Evolutionary conservation across 1,140 invertebrate genomes (phyloP).

Genomic region (Drosophila nikananu): DNA sequence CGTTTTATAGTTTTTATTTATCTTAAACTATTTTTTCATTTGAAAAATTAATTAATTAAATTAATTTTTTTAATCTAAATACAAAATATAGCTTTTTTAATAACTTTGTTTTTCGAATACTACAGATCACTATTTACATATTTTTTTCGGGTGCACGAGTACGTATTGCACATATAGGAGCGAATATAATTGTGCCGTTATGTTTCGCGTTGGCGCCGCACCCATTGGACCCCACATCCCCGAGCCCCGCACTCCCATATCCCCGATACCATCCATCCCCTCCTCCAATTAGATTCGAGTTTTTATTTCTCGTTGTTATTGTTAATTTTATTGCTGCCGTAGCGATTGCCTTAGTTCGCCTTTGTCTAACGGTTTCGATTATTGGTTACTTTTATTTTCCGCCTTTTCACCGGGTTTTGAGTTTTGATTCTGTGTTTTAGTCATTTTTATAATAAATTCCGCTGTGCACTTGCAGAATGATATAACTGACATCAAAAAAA

Average conservation of each 20-base stretch:
- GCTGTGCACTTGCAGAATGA: conserved; percentile 19
- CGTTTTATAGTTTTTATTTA: too few species aligned
- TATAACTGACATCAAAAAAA: background rate
- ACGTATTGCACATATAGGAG: conserved; percentile 33
- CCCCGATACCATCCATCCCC: conserved; percentile 18
- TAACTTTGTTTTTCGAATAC: background rate
- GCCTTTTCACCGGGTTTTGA: conserved; percentile 15
- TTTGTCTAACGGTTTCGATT: conserved; percentile 74
- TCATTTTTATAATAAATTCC: conserved; percentile 24
- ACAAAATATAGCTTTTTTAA: too few species aligned
- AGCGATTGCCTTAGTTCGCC: conserved; percentile 40
- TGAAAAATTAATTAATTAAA: too few species aligned
- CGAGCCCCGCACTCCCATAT: background rate
- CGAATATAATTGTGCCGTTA: conserved; percentile 75
- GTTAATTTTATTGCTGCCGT: conserved; percentile 35
- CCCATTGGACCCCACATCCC: conserved; percentile 47
- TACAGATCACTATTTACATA: too few species aligned
- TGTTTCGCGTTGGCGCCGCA: conserved; percentile 72
- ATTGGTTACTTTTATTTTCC: conserved; percentile 48
- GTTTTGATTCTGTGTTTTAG: conserved; percentile 12
- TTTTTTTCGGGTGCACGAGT: conserved; percentile 13
- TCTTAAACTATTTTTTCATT: too few species aligned
- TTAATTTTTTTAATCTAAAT: too few species aligned
- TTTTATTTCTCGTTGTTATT: conserved; percentile 39
- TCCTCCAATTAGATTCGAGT: conserved; percentile 49